Evolutionary conservation across 2,888 invertebrate genomes (phyloP), one percentile per base, ranked within the genome.

Genomic region (Hemicrepidius hirtus): DNA sequence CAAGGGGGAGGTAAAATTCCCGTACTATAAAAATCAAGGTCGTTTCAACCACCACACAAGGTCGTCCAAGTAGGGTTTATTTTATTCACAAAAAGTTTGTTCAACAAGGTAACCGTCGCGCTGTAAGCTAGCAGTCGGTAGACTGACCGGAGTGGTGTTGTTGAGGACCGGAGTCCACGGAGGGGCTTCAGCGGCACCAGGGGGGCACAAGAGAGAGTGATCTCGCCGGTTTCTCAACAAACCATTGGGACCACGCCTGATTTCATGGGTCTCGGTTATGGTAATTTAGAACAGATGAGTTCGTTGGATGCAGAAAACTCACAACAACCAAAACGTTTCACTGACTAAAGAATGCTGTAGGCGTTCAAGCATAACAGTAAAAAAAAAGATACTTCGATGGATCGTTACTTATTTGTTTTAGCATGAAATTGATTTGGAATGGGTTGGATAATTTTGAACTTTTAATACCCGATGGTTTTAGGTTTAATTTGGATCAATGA

Each of bases 131-230:
- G 77, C 78, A 76, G 76, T 79, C 80, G 80, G 80, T 79, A 77
- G 79, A 82, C 82, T 82, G 81, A 79, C 79, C 76, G 77, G 73
- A 73, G 71, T 50, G 35, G 62, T 57, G 50, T 20, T 62, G 73
- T 46, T 68, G 66, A 73, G 68, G 73, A 76, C 76, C 79, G 66
- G 78, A 75, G 74, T 77, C 74, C 77, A 77, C 77, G 78, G 77
- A 76, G 78, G 80, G 79, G 79, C 79, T 67, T 62, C 68, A 68
- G 73, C 60, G 70, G 55, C 68, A 73, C 75, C 69, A 75, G 78
- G 75, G 79, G 78, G 78, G 76, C 73, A 68, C 76, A 76, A 80
- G 80, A 80, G 80, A 81, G 79, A 80, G 80, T 80, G 78, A 81
- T 80, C 80, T 77, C 78, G 73, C 77, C 74, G 79, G 79, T 79